Percentiles rank a stretch among this genome's conserved stretches.
Evolutionary conservation across 1,140 invertebrate genomes (phyloP).

Genomic region (Teleogryllus occipitalis): DNA sequence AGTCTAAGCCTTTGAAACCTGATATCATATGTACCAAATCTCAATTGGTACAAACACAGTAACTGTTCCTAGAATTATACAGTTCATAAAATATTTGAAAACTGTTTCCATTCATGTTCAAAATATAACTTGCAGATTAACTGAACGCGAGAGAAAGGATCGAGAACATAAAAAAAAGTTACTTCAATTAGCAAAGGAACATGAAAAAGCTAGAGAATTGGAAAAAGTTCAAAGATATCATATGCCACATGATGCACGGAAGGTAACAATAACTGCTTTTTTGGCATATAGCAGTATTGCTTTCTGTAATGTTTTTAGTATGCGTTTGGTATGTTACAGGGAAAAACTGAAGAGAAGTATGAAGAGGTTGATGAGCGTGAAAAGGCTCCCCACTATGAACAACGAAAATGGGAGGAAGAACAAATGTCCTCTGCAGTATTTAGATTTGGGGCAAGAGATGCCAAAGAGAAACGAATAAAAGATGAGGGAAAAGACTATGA

Average conservation of each 20-base stretch:
- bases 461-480: slow-evolving; percentile 28
- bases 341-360: slow-evolving; percentile 53
- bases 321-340: not conserved
- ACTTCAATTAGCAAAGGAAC: slow-evolving; percentile 84
- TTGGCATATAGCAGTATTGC: not conserved
- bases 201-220: slow-evolving; percentile 85
- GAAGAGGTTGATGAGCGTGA: slow-evolving; percentile 83
- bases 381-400: slow-evolving; percentile 82
- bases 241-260: slow-evolving; percentile 78
- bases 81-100: not conserved
- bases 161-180: slow-evolving; percentile 87
- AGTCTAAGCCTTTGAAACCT: no score
- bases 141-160: slow-evolving; percentile 73
- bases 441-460: slow-evolving; percentile 86
- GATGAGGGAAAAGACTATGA: slow-evolving; percentile 77
- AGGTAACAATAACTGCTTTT: slow-evolving; percentile 31
- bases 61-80: no score
- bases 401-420: slow-evolving; percentile 97
- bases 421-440: slow-evolving; percentile 89
- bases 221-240: slow-evolving; percentile 88
- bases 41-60: no score
- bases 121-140: slow-evolving; percentile 53
- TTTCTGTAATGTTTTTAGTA: no score
- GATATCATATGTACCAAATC: no score
- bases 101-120: not conserved